These are phyloP conservation scores for Urocitellus parryii DNA, from an alignment of 2,113 vertebrate species.

Conservation along the genomic window DNA sequence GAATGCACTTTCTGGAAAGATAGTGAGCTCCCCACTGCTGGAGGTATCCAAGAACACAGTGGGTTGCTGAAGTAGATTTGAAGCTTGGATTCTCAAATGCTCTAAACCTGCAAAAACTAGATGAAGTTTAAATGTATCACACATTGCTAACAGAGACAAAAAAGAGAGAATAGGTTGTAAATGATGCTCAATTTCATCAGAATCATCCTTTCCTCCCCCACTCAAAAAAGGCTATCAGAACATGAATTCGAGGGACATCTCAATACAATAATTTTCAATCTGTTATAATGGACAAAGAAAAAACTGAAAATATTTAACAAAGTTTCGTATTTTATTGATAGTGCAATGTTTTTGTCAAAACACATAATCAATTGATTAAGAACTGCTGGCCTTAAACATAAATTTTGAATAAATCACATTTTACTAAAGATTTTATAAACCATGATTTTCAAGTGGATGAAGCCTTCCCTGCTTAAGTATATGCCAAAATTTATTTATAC, in stretches of 20 bases:
- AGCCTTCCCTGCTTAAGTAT: too few relatives aligned
- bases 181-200: neutral
- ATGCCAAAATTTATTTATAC: too few relatives aligned
- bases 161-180: neutral
- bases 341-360: constrained; percentile 12
- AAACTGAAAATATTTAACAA: neutral
- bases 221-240: neutral
- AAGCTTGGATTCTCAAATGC: neutral
- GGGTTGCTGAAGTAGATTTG: neutral
- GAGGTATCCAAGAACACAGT: neutral
- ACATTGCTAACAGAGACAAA: neutral
- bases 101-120: neutral
- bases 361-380: neutral
- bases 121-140: neutral
- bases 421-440: too few relatives aligned
- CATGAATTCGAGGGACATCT: neutral
- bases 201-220: neutral
- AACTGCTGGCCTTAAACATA: neutral
- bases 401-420: too few relatives aligned
- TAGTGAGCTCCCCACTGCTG: neutral
- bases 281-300: constrained; percentile 6
- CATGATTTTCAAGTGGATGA: too few relatives aligned
- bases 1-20: neutral
- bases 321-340: neutral
- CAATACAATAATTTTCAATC: neutral